These are phyloP conservation scores for Megaceryle torquata DNA, from an alignment of 2,113 vertebrate species.

Conservation along the genomic window DNA sequence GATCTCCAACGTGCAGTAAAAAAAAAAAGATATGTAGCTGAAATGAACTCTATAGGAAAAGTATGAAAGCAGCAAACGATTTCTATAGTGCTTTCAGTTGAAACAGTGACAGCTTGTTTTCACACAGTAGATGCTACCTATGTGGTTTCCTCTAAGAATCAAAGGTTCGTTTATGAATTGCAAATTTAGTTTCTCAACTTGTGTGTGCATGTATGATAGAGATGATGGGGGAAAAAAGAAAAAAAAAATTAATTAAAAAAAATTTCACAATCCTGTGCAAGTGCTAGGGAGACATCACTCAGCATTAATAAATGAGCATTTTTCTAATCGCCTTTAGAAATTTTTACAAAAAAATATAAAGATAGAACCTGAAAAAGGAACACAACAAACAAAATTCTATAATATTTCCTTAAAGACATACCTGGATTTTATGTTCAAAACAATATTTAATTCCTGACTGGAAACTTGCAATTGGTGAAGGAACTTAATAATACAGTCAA, in stretches of 20 bases:
- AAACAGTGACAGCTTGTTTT: neutral
- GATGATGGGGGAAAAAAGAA: neutral
- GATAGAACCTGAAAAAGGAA: neutral
- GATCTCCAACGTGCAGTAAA: neutral
- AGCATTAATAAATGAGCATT: neutral
- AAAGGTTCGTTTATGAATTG: neutral
- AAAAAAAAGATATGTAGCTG: neutral
- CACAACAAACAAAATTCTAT: neutral
- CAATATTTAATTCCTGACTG: conserved; percentile 62
- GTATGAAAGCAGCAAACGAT: neutral
- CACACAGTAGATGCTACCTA: neutral
- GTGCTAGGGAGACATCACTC: neutral
- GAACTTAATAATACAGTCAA: conserved; percentile 76
- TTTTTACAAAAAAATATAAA: neutral
- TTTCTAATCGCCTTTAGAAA: neutral
- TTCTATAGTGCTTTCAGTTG: neutral
- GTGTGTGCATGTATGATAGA: neutral
- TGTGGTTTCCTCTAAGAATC: neutral
- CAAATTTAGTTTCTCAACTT: neutral
- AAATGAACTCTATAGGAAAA: neutral
- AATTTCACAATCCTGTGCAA: neutral
- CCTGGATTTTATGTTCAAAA: conserved; percentile 77
- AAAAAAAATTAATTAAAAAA: neutral
- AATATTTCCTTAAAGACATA: conserved; percentile 42
- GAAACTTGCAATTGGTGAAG: conserved; percentile 76